phyloP scores from a whole-genome alignment of 2,888 invertebrate genomes.

The Heliconius sara region DNA sequence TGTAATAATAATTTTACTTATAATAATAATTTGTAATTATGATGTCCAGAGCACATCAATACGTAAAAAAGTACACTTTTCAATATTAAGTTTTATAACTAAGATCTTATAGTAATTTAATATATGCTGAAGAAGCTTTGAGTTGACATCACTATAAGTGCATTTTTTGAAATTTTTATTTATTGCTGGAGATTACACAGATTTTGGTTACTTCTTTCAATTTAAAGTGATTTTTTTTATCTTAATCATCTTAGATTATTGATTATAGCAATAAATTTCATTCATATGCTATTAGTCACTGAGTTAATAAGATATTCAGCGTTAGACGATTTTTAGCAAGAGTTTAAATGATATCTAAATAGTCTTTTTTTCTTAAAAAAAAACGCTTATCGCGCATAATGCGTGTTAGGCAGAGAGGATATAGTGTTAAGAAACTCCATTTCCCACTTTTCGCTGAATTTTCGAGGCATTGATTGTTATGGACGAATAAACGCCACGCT shows the following conservation, averaged over 20 bases:
- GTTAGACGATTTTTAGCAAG: not conserved
- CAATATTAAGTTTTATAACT: too few species aligned
- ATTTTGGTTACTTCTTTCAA: not conserved
- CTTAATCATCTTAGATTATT: not conserved
- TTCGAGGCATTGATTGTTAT: too few species aligned
- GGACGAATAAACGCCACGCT: too few species aligned
- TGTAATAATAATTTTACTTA: too few species aligned
- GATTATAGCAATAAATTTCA: not conserved
- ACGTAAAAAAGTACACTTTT: too few species aligned
- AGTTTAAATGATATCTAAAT: not conserved
- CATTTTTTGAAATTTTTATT: not conserved
- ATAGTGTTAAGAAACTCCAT: too few species aligned
- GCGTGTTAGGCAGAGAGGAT: too few species aligned
- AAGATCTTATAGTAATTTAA: too few species aligned
- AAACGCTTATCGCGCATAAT: too few species aligned
- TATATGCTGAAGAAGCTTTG: not conserved
- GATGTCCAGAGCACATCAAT: too few species aligned
- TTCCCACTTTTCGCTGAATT: too few species aligned
- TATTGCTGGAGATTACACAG: not conserved
- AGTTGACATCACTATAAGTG: not conserved
- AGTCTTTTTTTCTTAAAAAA: not conserved
- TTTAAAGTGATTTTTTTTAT: not conserved
- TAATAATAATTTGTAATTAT: too few species aligned
- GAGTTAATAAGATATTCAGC: not conserved
- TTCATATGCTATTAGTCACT: constrained; percentile 1